Base-by-base conservation (phyloP, 2,113 vertebrate genomes). In the Microcebus ravelobensis region DNA sequence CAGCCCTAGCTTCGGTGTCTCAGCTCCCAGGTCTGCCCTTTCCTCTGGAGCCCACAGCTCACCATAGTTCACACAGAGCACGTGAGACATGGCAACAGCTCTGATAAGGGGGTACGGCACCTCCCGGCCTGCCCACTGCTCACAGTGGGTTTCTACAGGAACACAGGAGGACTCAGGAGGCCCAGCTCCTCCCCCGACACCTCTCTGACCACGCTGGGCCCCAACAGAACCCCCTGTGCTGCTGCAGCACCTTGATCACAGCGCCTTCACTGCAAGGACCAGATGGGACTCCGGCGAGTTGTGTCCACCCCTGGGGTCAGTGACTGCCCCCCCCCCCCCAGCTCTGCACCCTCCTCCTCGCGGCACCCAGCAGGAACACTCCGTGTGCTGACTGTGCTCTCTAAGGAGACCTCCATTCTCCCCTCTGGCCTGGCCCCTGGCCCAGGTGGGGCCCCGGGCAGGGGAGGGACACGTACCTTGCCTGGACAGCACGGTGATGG, bases 401-500 rank as follows among this genome's bases (percentile, higher is more conserved):
- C 73, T 71, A 20, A 81, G 39, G 42, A 88, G 27, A 21, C 39
- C 87, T n/a, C 67, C 65, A 21, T 45, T 55, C 68, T 52, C 57
- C 18, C 31, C 1, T 1, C 17, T 90, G 59, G 57, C 59, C 17
- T 42, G 79, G 11, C 14, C 39, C 18, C 27, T 34, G 36, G 50
- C 45, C 14, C 5, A 7, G 17, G 5, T 3, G 2, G 39, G 21
- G 50, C 5, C 0, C 3, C 5, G 39, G 8, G 15, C 15, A n/a
- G 10, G 42, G 8, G 2, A 0, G 14, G n/a, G 17, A 25, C 2
- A 39, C 96, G 2, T 94, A 99, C 99, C 99, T 98, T 99, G 99
- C 96, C 99, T 99, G 93, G 98, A 98, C 15, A 99, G 99, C 34
- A 99, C 99, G 0, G 99, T 99, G 81, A 99, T 98, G 20, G 99